A percentile compares a stretch with the other conserved stretches of the same genome.
Evolutionary conservation across 2,888 invertebrate species (phyloP).

Genomic region (Melanophora roralis): DNA sequence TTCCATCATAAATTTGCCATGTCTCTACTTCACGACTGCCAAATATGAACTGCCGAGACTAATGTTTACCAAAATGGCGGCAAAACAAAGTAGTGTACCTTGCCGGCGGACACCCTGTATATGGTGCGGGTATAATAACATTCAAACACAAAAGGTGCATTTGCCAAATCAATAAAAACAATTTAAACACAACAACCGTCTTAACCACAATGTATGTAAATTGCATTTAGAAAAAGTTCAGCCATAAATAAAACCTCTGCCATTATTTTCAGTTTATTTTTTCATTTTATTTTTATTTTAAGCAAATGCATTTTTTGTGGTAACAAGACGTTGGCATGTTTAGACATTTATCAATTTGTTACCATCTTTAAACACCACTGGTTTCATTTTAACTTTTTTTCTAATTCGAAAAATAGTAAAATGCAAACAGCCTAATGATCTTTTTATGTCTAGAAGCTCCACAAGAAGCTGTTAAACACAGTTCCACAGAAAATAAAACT

Average conservation of each 20-base stretch:
- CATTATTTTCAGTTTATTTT: neutral
- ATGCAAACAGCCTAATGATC: conserved; percentile 32
- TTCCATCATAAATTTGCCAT: too few species aligned
- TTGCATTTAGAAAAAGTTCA: conserved; percentile 1
- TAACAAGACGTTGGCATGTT: conserved; percentile 65
- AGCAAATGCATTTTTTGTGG: conserved; percentile 58
- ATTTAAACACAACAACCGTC: neutral
- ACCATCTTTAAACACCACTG: conserved; percentile 64
- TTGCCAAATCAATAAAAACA: neutral
- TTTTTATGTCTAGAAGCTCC: conserved; percentile 26
- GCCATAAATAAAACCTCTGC: neutral
- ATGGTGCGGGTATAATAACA: too few species aligned
- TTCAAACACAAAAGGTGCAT: neutral
- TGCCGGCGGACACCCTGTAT: too few species aligned
- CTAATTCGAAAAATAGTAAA: neutral
- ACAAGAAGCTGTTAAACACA: conserved; percentile 42
- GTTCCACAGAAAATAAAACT: conserved; percentile 10
- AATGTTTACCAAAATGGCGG: too few species aligned
- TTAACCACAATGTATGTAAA: neutral
- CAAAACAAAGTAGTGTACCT: too few species aligned
- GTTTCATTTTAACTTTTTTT: conserved; percentile 5
- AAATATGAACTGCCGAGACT: too few species aligned
- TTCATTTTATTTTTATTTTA: conserved; percentile 60
- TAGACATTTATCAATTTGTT: conserved; percentile 67
- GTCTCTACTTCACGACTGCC: too few species aligned